A percentile compares a stretch with the other conserved stretches of the same genome.
phyloP scores from a whole-genome alignment of 2,113 vertebrate genomes.

The Colius striatus region DNA sequence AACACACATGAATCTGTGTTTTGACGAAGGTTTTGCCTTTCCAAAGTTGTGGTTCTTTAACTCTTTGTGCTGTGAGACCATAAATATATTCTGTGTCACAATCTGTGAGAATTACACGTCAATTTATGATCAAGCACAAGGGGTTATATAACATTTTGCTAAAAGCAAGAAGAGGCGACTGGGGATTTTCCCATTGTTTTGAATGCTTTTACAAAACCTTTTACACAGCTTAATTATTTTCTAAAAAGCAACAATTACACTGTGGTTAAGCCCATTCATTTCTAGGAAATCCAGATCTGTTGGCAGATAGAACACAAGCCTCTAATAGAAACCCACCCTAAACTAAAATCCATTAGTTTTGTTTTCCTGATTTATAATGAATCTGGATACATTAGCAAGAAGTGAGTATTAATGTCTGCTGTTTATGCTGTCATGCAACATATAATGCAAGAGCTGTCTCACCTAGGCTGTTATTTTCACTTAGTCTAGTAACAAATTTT shows the following conservation, averaged over 20 bases:
- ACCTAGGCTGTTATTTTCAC: background rate
- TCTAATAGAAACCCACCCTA: background rate
- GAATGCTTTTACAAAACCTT: constrained; percentile 32
- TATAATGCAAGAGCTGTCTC: background rate
- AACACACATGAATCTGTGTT: background rate
- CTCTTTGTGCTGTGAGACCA: background rate
- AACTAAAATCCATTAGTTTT: constrained; percentile 8
- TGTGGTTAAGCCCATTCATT: constrained; percentile 25
- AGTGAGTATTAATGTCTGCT: background rate
- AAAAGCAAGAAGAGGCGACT: background rate
- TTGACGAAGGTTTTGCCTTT: background rate
- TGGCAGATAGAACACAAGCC: background rate
- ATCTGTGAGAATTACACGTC: background rate
- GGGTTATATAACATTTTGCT: background rate
- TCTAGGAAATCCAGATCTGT: constrained; percentile 23
- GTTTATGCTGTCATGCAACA: background rate
- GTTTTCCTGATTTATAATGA: constrained; percentile 11
- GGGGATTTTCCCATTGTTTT: background rate
- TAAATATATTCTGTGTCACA: background rate
- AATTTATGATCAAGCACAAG: background rate
- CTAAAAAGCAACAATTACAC: background rate
- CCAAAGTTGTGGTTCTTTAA: background rate
- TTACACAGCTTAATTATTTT: background rate
- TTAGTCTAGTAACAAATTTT: background rate
- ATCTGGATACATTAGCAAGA: background rate